A percentile compares a stretch with the other conserved stretches of the same genome.
phyloP scores from a whole-genome alignment of 2,113 vertebrate genomes.

The Mirza zaza region DNA sequence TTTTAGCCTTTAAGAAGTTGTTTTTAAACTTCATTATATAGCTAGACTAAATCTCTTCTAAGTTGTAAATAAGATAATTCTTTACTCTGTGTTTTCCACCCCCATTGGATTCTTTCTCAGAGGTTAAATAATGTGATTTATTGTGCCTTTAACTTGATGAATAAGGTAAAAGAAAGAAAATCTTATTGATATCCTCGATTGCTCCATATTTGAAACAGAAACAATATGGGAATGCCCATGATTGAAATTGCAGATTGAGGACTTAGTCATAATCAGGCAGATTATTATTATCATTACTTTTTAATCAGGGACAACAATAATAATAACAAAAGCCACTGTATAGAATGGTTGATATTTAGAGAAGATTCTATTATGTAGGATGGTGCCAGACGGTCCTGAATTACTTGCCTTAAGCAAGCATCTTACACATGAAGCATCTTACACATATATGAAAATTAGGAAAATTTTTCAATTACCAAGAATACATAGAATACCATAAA shows the following conservation, averaged over 20 bases:
- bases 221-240: background rate
- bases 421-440: background rate
- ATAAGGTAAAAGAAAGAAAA: background rate
- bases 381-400: background rate
- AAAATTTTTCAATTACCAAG: background rate
- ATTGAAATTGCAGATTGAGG: background rate
- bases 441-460: background rate
- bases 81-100: background rate
- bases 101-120: background rate
- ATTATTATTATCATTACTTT: background rate
- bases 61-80: background rate
- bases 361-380: background rate
- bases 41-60: background rate
- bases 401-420: background rate
- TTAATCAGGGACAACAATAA: background rate
- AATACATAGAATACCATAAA: background rate
- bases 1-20: background rate
- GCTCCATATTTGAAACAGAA: background rate
- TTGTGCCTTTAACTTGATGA: conserved; percentile 7
- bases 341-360: background rate
- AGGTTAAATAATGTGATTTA: background rate
- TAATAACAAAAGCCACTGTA: background rate
- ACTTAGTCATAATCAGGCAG: background rate
- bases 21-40: conserved; percentile 14
- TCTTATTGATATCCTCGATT: background rate